A percentile compares a stretch with the other conserved stretches of the same genome.
Conservation (phyloP, 2,113 vertebrate species). For the Hippoglossus stenolepis region DNA sequence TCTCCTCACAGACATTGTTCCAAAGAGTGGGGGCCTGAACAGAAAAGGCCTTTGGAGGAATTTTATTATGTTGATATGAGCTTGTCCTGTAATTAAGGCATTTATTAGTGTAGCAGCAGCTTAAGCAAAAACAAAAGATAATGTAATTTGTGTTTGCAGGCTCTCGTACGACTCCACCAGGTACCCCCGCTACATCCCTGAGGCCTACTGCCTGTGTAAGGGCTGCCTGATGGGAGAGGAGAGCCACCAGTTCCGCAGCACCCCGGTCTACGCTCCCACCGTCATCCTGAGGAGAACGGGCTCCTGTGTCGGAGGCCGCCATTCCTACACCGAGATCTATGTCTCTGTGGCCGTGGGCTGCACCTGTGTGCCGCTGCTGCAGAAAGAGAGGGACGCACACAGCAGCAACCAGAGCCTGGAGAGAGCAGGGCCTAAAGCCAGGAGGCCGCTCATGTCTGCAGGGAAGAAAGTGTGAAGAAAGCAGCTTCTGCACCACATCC, state of each 20-base stretch:
- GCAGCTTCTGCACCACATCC: background rate
- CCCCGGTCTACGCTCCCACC: conserved; percentile 88
- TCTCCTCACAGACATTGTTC: too few relatives aligned
- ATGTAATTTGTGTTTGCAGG: conserved; percentile 65
- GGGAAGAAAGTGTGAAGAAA: conserved; percentile 23
- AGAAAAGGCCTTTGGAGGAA: too few relatives aligned
- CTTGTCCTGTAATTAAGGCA: too few relatives aligned
- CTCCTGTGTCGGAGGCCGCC: conserved; percentile 86
- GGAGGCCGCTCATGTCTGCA: background rate
- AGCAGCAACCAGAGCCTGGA: conserved; percentile 82
- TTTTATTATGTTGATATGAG: too few relatives aligned
- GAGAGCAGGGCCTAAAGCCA: conserved; percentile 74
- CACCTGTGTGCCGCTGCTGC: conserved; percentile 88
- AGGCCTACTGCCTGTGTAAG: conserved; percentile 94
- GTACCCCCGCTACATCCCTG: conserved; percentile 91
- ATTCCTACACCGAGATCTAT: conserved; percentile 89
- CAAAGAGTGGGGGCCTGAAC: too few relatives aligned
- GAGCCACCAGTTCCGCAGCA: conserved; percentile 86
- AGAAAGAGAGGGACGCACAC: conserved; percentile 73
- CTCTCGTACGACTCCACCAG: conserved; percentile 88
- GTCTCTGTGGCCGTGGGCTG: conserved; percentile 92
- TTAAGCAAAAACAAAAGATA: background rate
- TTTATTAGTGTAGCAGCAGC: too few relatives aligned
- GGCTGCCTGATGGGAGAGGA: conserved; percentile 91
- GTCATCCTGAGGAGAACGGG: conserved; percentile 88